A percentile compares a stretch with the other conserved stretches of the same genome.
Conservation (phyloP, 2,113 vertebrate genomes). For the Cyanoramphus novaezelandiae region DNA sequence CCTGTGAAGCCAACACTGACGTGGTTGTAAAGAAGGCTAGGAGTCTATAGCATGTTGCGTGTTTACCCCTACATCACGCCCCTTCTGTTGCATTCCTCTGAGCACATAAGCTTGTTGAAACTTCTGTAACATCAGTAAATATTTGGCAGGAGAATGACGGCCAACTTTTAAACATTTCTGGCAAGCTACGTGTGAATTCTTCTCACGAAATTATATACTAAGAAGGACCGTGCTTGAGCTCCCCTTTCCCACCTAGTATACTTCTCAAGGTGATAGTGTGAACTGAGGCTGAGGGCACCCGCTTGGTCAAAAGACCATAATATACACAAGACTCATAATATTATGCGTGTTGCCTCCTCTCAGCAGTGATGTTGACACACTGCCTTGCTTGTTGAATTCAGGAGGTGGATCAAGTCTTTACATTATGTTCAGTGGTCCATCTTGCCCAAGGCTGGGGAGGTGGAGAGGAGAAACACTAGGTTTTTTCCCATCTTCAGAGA, state of each 20-base stretch:
- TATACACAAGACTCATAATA: not conserved
- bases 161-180: not conserved
- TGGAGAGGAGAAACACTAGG: not conserved
- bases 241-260: not conserved
- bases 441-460: not conserved
- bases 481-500: not conserved
- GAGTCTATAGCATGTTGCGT: not conserved
- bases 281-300: not conserved
- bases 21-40: not conserved
- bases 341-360: not conserved
- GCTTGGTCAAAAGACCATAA: rapidly evolving
- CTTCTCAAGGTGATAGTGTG: not conserved
- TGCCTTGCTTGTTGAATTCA: not conserved
- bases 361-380: not conserved
- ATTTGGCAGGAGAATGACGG: not conserved
- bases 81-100: not conserved
- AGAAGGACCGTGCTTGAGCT: not conserved
- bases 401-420: not conserved
- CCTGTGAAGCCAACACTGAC: not conserved
- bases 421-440: not conserved
- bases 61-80: not conserved
- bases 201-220: not conserved
- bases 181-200: not conserved
- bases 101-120: not conserved
- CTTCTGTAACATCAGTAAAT: not conserved